Evolutionary conservation across 2,797 vertebrate species (phyloP), one percentile per base, ranked within the genome.

Genomic region (Pipistrellus pygmaeus): DNA sequence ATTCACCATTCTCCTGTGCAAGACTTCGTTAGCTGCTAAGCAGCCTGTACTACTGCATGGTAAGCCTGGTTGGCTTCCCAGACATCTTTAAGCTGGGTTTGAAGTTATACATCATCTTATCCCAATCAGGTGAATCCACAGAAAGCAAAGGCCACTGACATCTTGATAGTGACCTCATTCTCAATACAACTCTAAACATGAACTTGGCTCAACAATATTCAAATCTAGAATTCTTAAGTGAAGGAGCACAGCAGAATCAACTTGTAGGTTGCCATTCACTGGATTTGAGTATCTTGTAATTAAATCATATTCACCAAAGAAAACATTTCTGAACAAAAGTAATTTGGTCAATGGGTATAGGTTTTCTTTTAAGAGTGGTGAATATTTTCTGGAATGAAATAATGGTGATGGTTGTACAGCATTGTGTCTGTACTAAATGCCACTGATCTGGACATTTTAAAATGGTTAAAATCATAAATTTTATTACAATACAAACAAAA

Each of bases 1-100:
- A 98, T 98, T 97, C 97, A 97, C 98, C 98, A 97, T 98, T 99
- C 98, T 97, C 97, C 81, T 95, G 94, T 88, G 96, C 99, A 98
- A 99, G 97, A 97, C 98, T 96, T 98, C 97, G 98, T 99, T 97
- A 98, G 97, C 96, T 93, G 94, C 97, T 98, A 98, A 98, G 97
- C 95, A 97, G 96, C 97, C 96, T 96, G 92, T 96, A 95, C 95
- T 97, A 98, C 97, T 94, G 6, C 96, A 94, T 98, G 97, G 98
- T 98, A 98, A 98, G 97, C 96, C 95, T 62, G 75, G 92, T 94
- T 88, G 95, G 76, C 96, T 88, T 91, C 95, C 94, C 95, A 97
- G 96, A 98, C 95, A 94, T 96, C 92, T 94, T 97, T 97, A 97
- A 97, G 96, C 97, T 96, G 96, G 30, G 64, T 68, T 96, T 60